Percentiles rank a stretch among this genome's conserved stretches.
phyloP scores from a whole-genome alignment of 2,797 vertebrate genomes.

The Poeciliopsis presidionis region DNA sequence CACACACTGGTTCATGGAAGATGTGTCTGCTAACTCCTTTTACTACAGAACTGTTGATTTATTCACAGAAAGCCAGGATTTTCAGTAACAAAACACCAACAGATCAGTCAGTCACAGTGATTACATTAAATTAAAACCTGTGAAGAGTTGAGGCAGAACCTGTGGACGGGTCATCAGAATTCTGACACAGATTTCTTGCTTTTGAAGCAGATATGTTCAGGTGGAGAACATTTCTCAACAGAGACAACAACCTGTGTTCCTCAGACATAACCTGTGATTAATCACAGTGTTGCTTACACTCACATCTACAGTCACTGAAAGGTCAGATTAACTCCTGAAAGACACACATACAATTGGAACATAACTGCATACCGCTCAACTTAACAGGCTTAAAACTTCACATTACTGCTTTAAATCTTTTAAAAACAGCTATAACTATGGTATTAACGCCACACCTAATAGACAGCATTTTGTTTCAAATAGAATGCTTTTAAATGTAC shows the following conservation, averaged over 20 bases:
- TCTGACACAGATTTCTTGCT: background rate
- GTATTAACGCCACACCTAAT: background rate
- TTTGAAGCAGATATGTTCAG: background rate
- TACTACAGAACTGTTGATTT: background rate
- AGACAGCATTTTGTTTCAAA: background rate
- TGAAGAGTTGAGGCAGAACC: background rate
- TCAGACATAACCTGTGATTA: background rate
- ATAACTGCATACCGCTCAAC: background rate
- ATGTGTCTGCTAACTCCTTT: background rate
- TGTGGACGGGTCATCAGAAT: background rate
- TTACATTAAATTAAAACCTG: background rate
- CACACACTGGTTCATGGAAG: background rate
- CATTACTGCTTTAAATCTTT: background rate
- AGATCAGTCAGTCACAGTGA: background rate
- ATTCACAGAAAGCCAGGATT: background rate
- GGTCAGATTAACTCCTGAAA: background rate
- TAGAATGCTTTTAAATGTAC: background rate
- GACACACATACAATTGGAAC: background rate
- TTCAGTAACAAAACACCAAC: background rate
- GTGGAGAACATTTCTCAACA: background rate
- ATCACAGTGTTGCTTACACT: background rate
- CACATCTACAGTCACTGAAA: background rate
- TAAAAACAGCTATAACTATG: background rate
- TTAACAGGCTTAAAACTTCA: background rate
- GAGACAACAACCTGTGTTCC: background rate